phyloP scores from a whole-genome alignment of 2,888 invertebrate genomes.

The Yponomeuta cagnagella region DNA sequence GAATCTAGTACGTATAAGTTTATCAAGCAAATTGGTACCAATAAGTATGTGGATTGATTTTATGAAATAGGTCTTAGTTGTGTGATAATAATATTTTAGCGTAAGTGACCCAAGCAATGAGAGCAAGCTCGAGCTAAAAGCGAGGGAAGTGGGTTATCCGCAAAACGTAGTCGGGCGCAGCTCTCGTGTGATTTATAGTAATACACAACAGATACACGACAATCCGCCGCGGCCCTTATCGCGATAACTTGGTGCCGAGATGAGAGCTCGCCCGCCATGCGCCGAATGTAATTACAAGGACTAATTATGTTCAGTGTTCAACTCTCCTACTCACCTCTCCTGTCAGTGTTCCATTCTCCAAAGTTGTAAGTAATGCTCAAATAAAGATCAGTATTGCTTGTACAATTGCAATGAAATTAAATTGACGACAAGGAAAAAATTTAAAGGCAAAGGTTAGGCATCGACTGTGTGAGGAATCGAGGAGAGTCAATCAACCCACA shows the following conservation, averaged over 20 bases:
- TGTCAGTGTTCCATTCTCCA: no score
- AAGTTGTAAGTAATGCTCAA: no score
- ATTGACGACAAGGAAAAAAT: no score
- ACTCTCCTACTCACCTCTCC: no score
- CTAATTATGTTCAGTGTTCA: no score
- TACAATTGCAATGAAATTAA: no score
- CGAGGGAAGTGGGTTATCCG: slow-evolving; percentile 7
- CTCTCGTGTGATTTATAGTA: slow-evolving; percentile 47
- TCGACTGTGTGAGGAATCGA: no score
- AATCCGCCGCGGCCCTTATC: slow-evolving; percentile 18
- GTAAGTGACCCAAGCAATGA: background rate
- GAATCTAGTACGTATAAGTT: slow-evolving; percentile 13
- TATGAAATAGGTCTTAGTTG: background rate
- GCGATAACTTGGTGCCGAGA: background rate
- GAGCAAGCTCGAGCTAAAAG: background rate
- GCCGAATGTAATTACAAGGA: background rate
- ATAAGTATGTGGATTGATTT: background rate
- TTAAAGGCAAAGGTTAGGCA: no score
- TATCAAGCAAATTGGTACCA: no score
- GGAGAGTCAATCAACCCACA: no score
- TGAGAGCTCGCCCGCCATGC: background rate
- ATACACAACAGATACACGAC: slow-evolving; percentile 42
- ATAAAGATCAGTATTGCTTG: no score
- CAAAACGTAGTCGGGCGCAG: slow-evolving; percentile 12
- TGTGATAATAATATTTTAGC: background rate